A percentile compares a stretch with the other conserved stretches of the same genome.
These are phyloP conservation scores for Epinephelus coioides DNA, from an alignment of 2,797 vertebrate genomes.

Conservation along the genomic window DNA sequence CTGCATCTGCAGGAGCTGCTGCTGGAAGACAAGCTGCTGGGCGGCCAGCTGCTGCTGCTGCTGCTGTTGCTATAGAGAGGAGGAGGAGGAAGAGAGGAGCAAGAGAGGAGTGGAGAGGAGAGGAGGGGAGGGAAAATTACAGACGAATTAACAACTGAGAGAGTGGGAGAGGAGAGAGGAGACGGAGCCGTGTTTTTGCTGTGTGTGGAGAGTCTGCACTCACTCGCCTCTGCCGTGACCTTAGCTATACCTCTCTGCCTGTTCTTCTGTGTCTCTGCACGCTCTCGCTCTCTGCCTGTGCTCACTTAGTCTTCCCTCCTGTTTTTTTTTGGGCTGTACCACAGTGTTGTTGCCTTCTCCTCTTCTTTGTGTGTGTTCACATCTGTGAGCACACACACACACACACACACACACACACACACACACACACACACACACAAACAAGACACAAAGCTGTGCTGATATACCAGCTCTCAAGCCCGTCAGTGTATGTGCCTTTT, in stretches of 20 bases:
- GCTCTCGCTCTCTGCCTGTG: conserved; percentile 53
- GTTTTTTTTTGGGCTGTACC: conserved; percentile 60
- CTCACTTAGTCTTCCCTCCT: conserved; percentile 50
- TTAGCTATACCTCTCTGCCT: conserved; percentile 63
- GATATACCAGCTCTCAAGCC: conserved; percentile 67
- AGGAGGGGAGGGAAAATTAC: conserved; percentile 73
- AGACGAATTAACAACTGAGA: conserved; percentile 77
- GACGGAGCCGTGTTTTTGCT: conserved; percentile 37
- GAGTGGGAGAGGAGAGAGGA: conserved; percentile 46
- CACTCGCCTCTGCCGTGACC: conserved; percentile 71
- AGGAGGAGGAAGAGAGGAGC: conserved; percentile 60
- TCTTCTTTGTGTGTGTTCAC: conserved; percentile 49
- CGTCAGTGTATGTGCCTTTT: conserved; percentile 64
- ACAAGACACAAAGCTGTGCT: conserved; percentile 49
- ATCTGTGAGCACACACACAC: conserved; percentile 17
- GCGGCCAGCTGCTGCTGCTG: conserved; percentile 99
- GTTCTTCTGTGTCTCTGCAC: conserved; percentile 47
- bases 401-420: conserved; percentile 7
- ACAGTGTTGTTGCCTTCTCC: conserved; percentile 52
- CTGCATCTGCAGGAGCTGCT: conserved; percentile 99
- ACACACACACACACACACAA: conserved; percentile 12
- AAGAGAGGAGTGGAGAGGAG: conserved; percentile 39
- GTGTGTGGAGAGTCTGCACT: conserved; percentile 41
- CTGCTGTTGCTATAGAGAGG: conserved; percentile 86
- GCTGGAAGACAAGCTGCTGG: conserved; percentile 99